A percentile compares a stretch with the other conserved stretches of the same genome.
Conservation (phyloP, 2,113 vertebrate genomes). For the Damaliscus lunatus region DNA sequence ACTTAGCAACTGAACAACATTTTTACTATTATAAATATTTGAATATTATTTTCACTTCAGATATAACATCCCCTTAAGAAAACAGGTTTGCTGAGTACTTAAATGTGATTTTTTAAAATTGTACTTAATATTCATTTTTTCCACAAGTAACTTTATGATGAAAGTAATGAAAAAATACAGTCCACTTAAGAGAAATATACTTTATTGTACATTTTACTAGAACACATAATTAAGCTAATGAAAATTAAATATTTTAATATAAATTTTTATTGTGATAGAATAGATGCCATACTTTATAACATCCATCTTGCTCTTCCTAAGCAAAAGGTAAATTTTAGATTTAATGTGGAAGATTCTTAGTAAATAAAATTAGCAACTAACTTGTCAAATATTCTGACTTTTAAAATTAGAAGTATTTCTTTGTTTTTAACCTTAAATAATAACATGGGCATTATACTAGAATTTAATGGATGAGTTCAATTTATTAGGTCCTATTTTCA, state of each 20-base stretch:
- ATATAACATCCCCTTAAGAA: background rate
- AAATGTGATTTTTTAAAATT: background rate
- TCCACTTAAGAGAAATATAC: background rate
- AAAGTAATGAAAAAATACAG: background rate
- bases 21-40: background rate
- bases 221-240: background rate
- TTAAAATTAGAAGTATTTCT: background rate
- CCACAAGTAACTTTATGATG: background rate
- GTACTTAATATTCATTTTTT: background rate
- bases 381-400: conserved; percentile 26
- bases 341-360: background rate
- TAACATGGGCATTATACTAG: background rate
- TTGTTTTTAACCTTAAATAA: background rate
- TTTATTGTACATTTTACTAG: background rate
- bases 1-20: background rate
- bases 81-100: background rate
- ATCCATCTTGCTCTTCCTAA: background rate
- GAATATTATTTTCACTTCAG: background rate
- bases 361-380: conserved; percentile 4
- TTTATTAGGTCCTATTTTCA: conserved; percentile 10
- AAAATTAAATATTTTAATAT: background rate
- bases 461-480: background rate
- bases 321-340: background rate
- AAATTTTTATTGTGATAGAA: background rate
- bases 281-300: background rate